Percentiles rank a stretch among this genome's conserved stretches.
Conservation (phyloP, 2,113 vertebrate species). For the Cynopterus brachyotis region DNA sequence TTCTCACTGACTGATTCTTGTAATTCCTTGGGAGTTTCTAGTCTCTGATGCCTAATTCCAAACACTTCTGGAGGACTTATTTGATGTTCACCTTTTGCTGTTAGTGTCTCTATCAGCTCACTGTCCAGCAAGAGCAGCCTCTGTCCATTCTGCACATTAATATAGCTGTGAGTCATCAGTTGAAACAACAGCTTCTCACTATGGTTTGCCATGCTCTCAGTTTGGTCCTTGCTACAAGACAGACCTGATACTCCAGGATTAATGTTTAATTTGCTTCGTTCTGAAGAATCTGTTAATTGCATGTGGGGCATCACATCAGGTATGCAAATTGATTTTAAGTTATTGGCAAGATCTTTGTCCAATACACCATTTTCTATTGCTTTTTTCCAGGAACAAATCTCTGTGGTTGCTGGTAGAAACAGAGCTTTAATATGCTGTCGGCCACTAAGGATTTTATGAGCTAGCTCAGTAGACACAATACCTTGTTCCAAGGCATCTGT, state of each 20-base stretch:
- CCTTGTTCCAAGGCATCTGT: constrained; percentile 91
- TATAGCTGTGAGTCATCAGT: constrained; percentile 92
- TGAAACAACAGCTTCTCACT: constrained; percentile 85
- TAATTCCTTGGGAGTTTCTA: constrained; percentile 38
- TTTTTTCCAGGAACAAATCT: constrained; percentile 87
- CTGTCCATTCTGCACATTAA: constrained; percentile 89
- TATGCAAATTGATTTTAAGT: constrained; percentile 84
- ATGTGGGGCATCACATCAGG: constrained; percentile 87
- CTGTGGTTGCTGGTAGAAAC: constrained; percentile 87
- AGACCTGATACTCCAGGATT: constrained; percentile 48
- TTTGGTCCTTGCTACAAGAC: neutral
- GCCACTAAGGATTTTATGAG: constrained; percentile 84
- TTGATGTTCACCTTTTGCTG: constrained; percentile 30
- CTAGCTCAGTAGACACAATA: constrained; percentile 87
- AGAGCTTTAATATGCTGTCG: constrained; percentile 87
- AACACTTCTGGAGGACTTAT: neutral
- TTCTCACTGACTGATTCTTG: neutral
- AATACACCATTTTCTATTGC: constrained; percentile 83
- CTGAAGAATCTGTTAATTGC: constrained; percentile 79
- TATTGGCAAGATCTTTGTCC: constrained; percentile 76
- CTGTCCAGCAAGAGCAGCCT: constrained; percentile 89
- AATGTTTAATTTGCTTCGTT: constrained; percentile 76
- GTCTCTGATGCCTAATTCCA: constrained; percentile 12
- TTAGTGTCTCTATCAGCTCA: constrained; percentile 73
- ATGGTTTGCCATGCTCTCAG: neutral